Conservation (phyloP, 2,113 vertebrate species). For the Rhinichthys klamathensis region DNA sequence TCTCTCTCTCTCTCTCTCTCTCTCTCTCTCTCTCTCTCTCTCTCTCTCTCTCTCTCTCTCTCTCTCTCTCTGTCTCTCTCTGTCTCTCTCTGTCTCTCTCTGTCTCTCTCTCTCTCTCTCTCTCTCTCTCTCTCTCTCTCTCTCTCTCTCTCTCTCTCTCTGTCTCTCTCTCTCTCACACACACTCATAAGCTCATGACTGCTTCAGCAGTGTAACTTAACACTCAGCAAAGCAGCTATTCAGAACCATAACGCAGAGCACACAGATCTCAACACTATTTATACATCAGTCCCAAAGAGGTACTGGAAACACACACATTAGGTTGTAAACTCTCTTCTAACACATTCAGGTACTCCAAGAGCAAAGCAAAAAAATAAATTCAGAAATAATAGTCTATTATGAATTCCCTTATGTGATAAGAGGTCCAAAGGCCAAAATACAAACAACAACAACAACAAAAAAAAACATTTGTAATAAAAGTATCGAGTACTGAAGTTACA, state of each 20-base stretch:
- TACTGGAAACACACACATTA: slow-evolving; percentile 1
- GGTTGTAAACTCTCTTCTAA: background rate
- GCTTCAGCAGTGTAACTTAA: slow-evolving; percentile 8
- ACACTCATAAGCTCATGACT: slow-evolving; percentile 25
- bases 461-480: background rate
- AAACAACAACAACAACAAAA: no score
- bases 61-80: background rate
- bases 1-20: no score
- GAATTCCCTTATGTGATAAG: background rate
- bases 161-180: background rate
- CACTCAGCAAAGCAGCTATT: slow-evolving; percentile 42
- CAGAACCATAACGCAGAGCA: slow-evolving; percentile 28
- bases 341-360: background rate
- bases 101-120: background rate
- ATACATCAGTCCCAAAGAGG: slow-evolving; percentile 7
- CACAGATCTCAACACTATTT: slow-evolving; percentile 25
- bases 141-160: no score
- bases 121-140: background rate
- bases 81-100: no score
- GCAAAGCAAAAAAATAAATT: no score
- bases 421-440: background rate
- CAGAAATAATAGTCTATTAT: background rate
- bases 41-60: background rate
- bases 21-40: background rate
- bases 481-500: background rate